Evolutionary conservation across 2,888 invertebrate species (phyloP).

Genomic region (Drosophila anomalipes): DNA sequence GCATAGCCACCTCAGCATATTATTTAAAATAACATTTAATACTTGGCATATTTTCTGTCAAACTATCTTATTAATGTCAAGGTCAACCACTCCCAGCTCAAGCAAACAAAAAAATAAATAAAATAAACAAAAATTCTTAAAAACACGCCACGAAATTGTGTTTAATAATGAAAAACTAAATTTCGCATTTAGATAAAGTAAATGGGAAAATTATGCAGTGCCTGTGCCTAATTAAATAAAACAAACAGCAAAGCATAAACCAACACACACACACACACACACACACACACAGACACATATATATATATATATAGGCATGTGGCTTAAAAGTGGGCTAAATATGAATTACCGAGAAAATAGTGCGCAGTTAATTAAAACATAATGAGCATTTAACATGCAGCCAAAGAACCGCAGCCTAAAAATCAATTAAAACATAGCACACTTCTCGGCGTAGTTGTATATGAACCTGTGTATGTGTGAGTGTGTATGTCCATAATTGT

Average conservation of each 20-base stretch:
- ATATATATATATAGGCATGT: neutral
- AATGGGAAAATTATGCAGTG: constrained; percentile 76
- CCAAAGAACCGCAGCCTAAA: constrained; percentile 31
- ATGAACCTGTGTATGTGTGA: constrained; percentile 5
- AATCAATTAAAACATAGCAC: constrained; percentile 65
- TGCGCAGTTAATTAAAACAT: constrained; percentile 77
- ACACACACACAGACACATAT: neutral
- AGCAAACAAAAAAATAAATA: neutral
- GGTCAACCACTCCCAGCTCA: constrained; percentile 42
- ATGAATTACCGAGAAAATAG: constrained; percentile 76
- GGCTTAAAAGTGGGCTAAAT: constrained; percentile 59
- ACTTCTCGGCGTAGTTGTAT: constrained; percentile 33
- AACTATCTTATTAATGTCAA: constrained; percentile 35
- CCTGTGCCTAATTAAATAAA: constrained; percentile 61
- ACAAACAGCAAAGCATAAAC: constrained; percentile 53
- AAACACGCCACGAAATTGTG: constrained; percentile 51
- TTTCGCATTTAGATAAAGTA: constrained; percentile 76
- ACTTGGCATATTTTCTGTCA: neutral
- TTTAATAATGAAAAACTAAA: constrained; percentile 78
- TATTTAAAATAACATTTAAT: neutral
- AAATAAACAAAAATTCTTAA: neutral
- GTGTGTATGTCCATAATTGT: constrained; percentile 9
- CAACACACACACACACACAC: constrained; percentile 20
- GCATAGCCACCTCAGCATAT: neutral
- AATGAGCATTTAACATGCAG: constrained; percentile 75